Conservation (phyloP, 2,797 vertebrate genomes). For the Pyrocephalus nanus region DNA sequence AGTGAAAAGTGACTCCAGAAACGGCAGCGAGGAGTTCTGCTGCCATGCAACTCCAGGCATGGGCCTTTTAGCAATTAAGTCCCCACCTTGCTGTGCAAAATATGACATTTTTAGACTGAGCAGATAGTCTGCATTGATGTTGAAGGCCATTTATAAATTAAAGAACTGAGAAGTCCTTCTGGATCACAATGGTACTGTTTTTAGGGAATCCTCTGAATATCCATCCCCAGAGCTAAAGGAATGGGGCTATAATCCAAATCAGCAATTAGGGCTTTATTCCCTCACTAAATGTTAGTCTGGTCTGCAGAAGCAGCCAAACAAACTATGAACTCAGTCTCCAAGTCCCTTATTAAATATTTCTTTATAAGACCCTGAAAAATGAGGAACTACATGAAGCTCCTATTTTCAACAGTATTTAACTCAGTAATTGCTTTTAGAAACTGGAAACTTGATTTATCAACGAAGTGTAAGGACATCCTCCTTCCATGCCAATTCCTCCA, state of each 20-base stretch:
- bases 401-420: background rate
- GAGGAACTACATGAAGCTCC: background rate
- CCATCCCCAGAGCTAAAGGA: background rate
- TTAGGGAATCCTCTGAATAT: background rate
- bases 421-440: background rate
- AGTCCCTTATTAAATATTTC: background rate
- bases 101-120: background rate
- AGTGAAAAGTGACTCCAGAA: background rate
- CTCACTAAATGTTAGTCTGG: background rate
- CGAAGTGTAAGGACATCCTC: background rate
- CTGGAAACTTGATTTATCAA: background rate
- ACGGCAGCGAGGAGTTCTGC: background rate
- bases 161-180: background rate
- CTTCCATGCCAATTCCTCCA: background rate
- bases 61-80: background rate
- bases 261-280: background rate
- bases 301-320: background rate
- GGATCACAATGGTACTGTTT: background rate
- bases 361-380: background rate
- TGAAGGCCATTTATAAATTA: background rate
- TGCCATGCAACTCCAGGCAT: background rate
- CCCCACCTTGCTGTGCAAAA: background rate
- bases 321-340: background rate
- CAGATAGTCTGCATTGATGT: background rate
- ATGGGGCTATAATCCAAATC: background rate